Base-by-base conservation (phyloP, 1,140 invertebrate genomes). In the Drosophila setifemur region DNA sequence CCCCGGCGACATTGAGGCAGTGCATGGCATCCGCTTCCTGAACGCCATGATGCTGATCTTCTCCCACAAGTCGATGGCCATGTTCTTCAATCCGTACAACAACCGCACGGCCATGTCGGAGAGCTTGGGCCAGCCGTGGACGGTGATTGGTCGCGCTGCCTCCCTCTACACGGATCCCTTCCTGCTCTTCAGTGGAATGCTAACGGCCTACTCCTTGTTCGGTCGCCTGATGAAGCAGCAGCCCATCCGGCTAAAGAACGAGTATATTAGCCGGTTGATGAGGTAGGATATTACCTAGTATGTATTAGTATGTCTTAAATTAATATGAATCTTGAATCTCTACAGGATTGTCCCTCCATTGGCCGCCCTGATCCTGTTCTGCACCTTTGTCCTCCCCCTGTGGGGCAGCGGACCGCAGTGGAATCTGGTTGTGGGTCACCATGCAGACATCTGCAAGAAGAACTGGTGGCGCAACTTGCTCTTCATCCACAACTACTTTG, bases 121-220 rank as follows among this genome's bases (percentile, higher is more conserved):
- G 93, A 91, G 90, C 52, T 78, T 94, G 39, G 93, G 93, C 0
- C 91, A 91, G 75, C 91, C 92, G 0, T 94, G 93, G 93, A 93
- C 93, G 0, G 93, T 94, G 0, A 91, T 94, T 50, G 93, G 92
- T 35, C 90, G 94, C 49, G 93, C 93, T 0, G 93, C 93, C 0
- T 94, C 93, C 67, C 89, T 94, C 0, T 94, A 94, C 54, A 94
- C 94, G 1, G 94, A 94, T 90, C 93, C 93, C 3, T 94, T 94
- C 69, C 92, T 94, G 53, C 93, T 94, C 87, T 91, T 94, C 48
- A 94, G 93, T 50, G 94, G 93, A 9, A 91, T 94, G 39, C 78
- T 94, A 18, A 93, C 93, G 0, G 89, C 93, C 0, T 93, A 94
- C 61, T 92, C 92, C 0, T 92, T 94, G 12, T 82, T 94, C 19